A percentile compares a stretch with the other conserved stretches of the same genome.
Conservation (phyloP, 2,888 invertebrate genomes). For the Limnephilus marmoratus region DNA sequence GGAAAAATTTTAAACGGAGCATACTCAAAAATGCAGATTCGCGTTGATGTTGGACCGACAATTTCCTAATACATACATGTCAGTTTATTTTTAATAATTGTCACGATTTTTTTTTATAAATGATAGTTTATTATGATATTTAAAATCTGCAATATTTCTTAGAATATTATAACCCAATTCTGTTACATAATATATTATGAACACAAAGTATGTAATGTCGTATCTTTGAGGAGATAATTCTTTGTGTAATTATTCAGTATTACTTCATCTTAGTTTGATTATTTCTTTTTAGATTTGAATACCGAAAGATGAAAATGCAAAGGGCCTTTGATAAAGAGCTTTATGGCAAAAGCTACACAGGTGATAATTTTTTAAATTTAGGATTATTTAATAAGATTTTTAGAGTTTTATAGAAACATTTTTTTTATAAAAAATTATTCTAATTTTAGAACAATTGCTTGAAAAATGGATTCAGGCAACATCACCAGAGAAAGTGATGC, state of each 20-base stretch:
- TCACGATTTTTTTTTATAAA: background rate
- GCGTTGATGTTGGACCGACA: too few relatives aligned
- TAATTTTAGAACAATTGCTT: constrained; percentile 78
- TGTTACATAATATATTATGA: background rate
- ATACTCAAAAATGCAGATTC: too few relatives aligned
- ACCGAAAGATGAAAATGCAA: constrained; percentile 80
- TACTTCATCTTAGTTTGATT: constrained; percentile 44
- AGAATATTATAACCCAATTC: background rate
- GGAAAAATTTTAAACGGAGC: too few relatives aligned
- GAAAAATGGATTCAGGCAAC: constrained; percentile 81
- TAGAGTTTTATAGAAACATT: background rate
- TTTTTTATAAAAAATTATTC: constrained; percentile 28
- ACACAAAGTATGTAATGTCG: background rate
- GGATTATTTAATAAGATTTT: background rate
- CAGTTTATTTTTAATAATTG: background rate
- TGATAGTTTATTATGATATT: background rate
- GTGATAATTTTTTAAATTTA: constrained; percentile 57
- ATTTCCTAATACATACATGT: background rate
- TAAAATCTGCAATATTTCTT: background rate
- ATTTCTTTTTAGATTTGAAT: constrained; percentile 75
- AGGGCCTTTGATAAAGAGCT: constrained; percentile 82
- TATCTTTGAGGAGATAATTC: background rate
- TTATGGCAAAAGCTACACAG: constrained; percentile 78
- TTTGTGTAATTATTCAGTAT: background rate
- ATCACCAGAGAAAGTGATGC: constrained; percentile 80